phyloP scores from a whole-genome alignment of 2,888 invertebrate genomes.

The Hermaeophaga mercurialis region DNA sequence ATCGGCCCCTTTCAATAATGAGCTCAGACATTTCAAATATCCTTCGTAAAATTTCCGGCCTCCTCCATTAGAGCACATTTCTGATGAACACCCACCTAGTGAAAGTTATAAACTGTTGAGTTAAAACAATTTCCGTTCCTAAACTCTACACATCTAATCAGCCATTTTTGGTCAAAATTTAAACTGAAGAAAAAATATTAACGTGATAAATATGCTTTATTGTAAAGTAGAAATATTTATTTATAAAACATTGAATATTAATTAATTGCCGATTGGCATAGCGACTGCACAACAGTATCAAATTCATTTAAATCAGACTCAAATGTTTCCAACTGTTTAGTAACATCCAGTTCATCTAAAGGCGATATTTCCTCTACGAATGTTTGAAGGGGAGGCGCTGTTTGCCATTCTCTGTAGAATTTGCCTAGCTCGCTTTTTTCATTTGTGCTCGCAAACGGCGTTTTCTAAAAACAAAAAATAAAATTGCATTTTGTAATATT shows the following conservation, averaged over 20 bases:
- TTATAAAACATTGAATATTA: conserved; percentile 15
- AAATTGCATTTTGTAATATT: no score
- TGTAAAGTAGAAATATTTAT: conserved; percentile 20
- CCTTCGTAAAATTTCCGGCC: no score
- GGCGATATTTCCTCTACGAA: conserved; percentile 63
- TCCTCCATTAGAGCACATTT: no score
- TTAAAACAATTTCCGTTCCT: no score
- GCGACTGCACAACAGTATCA: conserved; percentile 8
- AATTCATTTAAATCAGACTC: conserved; percentile 69
- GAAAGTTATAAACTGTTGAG: no score
- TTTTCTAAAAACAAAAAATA: conserved; percentile 65
- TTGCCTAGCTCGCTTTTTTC: conserved; percentile 75
- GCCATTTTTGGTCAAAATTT: no score
- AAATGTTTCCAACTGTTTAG: conserved; percentile 73
- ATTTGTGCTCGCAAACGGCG: conserved; percentile 77
- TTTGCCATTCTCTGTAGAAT: conserved; percentile 81
- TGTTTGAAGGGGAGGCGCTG: conserved; percentile 60
- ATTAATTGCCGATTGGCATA: conserved; percentile 13
- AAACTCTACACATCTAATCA: no score
- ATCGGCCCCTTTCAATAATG: no score
- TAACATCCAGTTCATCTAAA: conserved; percentile 62
- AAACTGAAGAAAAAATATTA: no score
- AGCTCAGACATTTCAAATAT: no score
- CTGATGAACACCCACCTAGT: no score
- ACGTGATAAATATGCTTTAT: conserved; percentile 19